A percentile compares a stretch with the other conserved stretches of the same genome.
phyloP scores from a whole-genome alignment of 1,140 invertebrate genomes.

The Ceratina australensis region DNA sequence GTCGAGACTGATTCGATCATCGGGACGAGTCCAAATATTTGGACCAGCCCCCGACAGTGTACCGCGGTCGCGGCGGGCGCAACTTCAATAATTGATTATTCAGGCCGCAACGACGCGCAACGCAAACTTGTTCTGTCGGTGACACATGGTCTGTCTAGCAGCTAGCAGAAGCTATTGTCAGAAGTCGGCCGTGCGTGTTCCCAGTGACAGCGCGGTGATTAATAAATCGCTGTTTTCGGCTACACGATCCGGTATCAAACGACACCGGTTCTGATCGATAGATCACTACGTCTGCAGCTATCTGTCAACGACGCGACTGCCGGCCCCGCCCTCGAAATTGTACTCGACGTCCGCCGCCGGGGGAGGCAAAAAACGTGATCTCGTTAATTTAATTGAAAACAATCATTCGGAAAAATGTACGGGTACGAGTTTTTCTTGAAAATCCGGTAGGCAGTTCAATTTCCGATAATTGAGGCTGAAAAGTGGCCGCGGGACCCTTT shows the following conservation, averaged over 20 bases:
- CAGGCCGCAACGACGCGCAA: not conserved
- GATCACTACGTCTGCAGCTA: not conserved
- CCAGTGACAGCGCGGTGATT: slow-evolving; percentile 35
- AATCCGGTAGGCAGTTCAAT: slow-evolving; percentile 12
- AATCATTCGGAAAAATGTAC: no score
- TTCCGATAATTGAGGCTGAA: slow-evolving; percentile 23
- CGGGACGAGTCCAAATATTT: not conserved
- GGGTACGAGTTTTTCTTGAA: no score
- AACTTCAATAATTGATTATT: slow-evolving; percentile 41
- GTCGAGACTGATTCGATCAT: not conserved
- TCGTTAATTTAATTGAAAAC: no score
- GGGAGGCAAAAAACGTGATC: no score
- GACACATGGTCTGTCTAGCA: slow-evolving; percentile 27
- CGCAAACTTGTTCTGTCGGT: slow-evolving; percentile 15
- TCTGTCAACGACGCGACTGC: no score
- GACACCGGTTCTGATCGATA: slow-evolving; percentile 13
- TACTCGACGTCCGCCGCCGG: no score
- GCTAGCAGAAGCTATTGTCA: slow-evolving; percentile 41
- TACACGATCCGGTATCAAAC: not conserved
- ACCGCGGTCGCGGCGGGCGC: no score
- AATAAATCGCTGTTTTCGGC: slow-evolving; percentile 41
- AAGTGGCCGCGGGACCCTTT: not conserved
- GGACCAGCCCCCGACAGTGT: no score
- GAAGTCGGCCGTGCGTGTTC: slow-evolving; percentile 47
- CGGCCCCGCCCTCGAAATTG: no score